Conservation (phyloP, 2,888 invertebrate species). For the Luperina nickerlii region DNA sequence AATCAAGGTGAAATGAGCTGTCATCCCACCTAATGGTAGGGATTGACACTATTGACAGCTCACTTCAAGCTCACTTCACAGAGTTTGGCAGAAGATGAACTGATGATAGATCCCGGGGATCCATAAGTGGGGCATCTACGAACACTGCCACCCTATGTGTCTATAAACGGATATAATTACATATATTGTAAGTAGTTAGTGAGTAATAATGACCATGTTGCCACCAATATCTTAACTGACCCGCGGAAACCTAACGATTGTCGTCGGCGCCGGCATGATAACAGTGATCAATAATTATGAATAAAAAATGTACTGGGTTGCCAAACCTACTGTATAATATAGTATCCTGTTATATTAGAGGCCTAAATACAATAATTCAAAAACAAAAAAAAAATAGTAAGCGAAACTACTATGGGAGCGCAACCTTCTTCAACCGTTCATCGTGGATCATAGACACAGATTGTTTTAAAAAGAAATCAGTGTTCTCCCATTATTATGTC, state of each 20-base stretch:
- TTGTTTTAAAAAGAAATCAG: too few relatives aligned
- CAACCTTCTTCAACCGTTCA: too few relatives aligned
- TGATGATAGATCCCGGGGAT: background rate
- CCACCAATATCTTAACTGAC: conserved; percentile 47
- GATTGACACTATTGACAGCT: background rate
- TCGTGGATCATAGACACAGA: too few relatives aligned
- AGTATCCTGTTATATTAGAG: background rate
- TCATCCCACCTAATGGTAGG: background rate
- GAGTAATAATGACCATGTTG: conserved; percentile 32
- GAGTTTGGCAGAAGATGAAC: background rate
- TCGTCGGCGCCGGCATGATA: conserved; percentile 27
- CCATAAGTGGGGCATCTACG: background rate
- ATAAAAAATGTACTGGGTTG: conserved; percentile 12
- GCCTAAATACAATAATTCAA: background rate
- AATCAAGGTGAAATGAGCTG: background rate
- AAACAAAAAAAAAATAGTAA: too few relatives aligned
- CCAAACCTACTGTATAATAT: background rate
- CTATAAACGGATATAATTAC: conserved; percentile 34
- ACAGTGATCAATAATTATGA: conserved; percentile 28
- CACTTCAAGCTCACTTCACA: background rate
- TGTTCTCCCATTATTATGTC: too few relatives aligned
- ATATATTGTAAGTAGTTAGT: conserved; percentile 21
- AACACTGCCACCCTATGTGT: background rate
- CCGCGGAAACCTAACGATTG: conserved; percentile 50
- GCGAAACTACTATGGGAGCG: too few relatives aligned